Evolutionary conservation across 2,797 vertebrate species (phyloP).

Genomic region (Muraenolepis orangiensis): DNA sequence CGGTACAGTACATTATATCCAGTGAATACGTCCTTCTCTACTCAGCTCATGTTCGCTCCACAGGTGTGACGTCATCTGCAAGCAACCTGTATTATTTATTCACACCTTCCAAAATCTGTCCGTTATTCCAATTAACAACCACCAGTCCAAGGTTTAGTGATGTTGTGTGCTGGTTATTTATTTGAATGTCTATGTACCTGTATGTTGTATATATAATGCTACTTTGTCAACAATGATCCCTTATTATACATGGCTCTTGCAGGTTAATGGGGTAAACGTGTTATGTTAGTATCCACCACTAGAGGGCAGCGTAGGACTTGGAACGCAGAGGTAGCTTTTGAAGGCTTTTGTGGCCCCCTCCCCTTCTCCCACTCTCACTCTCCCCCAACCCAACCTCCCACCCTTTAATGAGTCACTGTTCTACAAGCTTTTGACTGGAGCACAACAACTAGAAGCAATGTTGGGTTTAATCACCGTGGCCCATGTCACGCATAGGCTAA

Average conservation of each 20-base stretch:
- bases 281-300: slow-evolving; percentile 25
- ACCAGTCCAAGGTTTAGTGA: neutral
- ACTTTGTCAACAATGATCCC: neutral
- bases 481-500: slow-evolving; percentile 6
- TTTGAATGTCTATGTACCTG: too few species aligned
- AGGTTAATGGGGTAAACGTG: slow-evolving; percentile 7
- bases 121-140: neutral
- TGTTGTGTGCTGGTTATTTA: neutral
- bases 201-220: neutral
- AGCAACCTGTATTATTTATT: neutral
- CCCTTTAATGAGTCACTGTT: slow-evolving; percentile 7
- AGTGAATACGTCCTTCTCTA: neutral
- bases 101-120: neutral
- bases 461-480: slow-evolving; percentile 16
- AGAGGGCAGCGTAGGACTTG: slow-evolving; percentile 55
- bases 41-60: neutral
- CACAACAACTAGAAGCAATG: slow-evolving; percentile 24
- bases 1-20: neutral
- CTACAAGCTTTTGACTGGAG: slow-evolving; percentile 19
- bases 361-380: too few species aligned
- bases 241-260: neutral
- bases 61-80: neutral
- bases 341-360: neutral
- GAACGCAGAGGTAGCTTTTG: neutral
- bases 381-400: neutral